Base-by-base conservation (phyloP, 2,888 invertebrate genomes). In the Gymnoscelis rufifasciata region DNA sequence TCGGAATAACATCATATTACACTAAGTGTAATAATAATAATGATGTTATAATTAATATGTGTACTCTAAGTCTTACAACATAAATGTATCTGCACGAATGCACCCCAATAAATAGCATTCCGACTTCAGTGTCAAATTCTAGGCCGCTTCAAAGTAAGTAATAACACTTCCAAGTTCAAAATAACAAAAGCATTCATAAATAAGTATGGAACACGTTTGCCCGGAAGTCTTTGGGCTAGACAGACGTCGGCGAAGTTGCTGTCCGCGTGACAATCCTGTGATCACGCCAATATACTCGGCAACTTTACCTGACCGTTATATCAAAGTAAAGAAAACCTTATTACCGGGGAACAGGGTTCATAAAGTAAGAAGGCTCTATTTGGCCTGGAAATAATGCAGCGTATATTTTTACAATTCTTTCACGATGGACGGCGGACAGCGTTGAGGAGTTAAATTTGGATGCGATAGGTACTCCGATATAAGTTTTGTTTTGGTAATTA, bases 271-370 rank as follows among this genome's bases (percentile, higher is more conserved):
- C 80, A 76, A 74, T 64, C 66, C 60, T 57, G 69, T 82, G 82
- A 83, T 83, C 80, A 81, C 73, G 79, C 82, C 76, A 82, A 83
- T 83, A 79, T 74, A 53, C 50, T 47, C 33, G 44, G 38, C 49
- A 46, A 51, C 28, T 28, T 51, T 42, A 35, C 12, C 13, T 4
- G 42, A 15, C 43, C 36, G 5, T 10, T n/a, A 4, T 12, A 6
- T n/a, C 33, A 19, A 0, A 2, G 19, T 3, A 65, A 44, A 49
- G 24, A 40, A 5, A 3, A 28, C 48, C 28, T 46, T 67, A 48
- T 5, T 0, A 0, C 7, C 3, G 8, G 1, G 11, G 0, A 0
- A 26, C 56, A 66, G 54, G 47, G 42, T 38, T 8, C 3, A 19
- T 31, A 7, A n/a, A 12, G 1, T 7, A 10, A 35, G 37, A 3